phyloP scores from a whole-genome alignment of 2,113 vertebrate species.

The Gopherus evgoodei region DNA sequence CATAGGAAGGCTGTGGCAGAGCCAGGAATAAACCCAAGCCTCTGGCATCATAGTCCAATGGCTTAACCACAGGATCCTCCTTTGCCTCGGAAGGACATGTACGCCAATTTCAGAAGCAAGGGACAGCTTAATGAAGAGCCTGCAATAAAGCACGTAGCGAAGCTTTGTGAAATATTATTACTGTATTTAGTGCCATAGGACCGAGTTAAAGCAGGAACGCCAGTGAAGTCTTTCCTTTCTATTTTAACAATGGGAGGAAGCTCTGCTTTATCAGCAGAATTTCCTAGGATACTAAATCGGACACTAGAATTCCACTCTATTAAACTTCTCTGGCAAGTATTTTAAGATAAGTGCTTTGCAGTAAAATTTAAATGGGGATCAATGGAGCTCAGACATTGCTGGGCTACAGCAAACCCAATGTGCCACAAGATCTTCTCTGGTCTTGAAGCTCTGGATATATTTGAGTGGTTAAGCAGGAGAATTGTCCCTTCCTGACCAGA shows the following conservation, averaged over 20 bases:
- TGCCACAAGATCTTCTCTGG: not conserved
- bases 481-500: not conserved
- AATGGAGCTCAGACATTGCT: not conserved
- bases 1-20: not conserved
- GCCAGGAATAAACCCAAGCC: not conserved
- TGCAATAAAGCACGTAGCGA: slow-evolving; percentile 46
- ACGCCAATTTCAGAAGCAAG: not conserved
- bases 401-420: slow-evolving; percentile 4
- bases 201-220: slow-evolving; percentile 58
- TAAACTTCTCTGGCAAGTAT: slow-evolving; percentile 71
- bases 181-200: not conserved
- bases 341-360: slow-evolving; percentile 76
- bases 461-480: not conserved
- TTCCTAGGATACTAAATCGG: slow-evolving; percentile 77
- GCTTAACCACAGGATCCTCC: not conserved
- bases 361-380: slow-evolving; percentile 51
- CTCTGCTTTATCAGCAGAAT: slow-evolving; percentile 74
- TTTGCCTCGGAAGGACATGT: not conserved
- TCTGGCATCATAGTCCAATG: not conserved
- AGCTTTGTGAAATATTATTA: not conserved
- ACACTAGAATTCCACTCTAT: slow-evolving; percentile 71
- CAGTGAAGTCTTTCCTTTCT: slow-evolving; percentile 68
- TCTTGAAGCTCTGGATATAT: not conserved
- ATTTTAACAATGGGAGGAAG: slow-evolving; percentile 82
- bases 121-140: not conserved